Conservation (phyloP, 2,113 vertebrate species). For the Eurypyga helias region DNA sequence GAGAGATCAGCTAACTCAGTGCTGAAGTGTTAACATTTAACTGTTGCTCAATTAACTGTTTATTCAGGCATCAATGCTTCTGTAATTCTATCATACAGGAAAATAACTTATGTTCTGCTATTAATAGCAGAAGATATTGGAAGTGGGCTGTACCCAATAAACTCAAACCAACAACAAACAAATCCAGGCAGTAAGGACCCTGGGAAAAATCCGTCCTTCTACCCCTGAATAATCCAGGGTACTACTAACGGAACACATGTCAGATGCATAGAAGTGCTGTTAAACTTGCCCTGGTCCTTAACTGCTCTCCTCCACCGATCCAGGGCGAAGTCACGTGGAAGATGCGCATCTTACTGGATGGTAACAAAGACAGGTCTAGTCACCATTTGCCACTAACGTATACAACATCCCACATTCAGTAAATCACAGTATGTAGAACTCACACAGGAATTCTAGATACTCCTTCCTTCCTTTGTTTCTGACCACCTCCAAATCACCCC, state of each 20-base stretch:
- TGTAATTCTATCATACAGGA: neutral
- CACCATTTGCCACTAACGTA: neutral
- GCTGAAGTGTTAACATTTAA: neutral
- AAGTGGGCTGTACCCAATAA: neutral
- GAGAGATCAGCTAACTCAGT: neutral
- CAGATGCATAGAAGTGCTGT: neutral
- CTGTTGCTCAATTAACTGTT: neutral
- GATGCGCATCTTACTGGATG: neutral
- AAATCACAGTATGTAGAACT: neutral
- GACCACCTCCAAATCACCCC: neutral
- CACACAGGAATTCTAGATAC: neutral
- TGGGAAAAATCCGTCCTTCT: neutral
- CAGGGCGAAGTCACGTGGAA: neutral
- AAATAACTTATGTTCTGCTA: neutral
- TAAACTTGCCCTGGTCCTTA: neutral
- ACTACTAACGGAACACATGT: neutral
- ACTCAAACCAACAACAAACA: neutral
- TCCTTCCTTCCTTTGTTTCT: neutral
- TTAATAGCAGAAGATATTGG: neutral
- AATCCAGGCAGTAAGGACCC: neutral
- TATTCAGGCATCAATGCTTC: neutral
- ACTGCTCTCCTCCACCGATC: neutral
- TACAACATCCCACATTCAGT: neutral
- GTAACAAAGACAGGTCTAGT: neutral
- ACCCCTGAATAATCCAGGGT: neutral